Evolutionary conservation across 2,888 invertebrate species (phyloP).

Genomic region (Noctuana brunneofusca): DNA sequence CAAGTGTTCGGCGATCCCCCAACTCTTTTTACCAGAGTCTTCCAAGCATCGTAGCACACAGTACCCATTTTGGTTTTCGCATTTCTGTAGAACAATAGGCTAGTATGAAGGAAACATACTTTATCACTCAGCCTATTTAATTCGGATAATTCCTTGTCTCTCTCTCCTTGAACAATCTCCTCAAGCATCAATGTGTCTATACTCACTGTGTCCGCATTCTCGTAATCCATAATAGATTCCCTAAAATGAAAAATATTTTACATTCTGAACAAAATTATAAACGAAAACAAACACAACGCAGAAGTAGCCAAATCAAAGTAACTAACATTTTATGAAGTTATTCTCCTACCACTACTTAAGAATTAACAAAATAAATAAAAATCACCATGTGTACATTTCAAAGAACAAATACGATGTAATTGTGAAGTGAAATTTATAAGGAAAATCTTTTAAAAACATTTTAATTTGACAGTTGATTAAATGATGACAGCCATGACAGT

Average conservation of each 20-base stretch:
- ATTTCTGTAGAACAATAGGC: conserved; percentile 70
- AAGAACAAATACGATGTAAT: neutral
- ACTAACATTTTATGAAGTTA: neutral
- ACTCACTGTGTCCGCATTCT: conserved; percentile 66
- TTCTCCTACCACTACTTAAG: neutral
- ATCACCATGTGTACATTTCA: neutral
- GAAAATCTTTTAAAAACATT: conserved; percentile 16
- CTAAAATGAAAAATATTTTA: conserved; percentile 50
- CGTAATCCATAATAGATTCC: conserved; percentile 56
- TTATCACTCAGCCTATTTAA: conserved; percentile 65
- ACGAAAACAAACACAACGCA: neutral
- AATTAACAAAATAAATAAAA: conserved; percentile 2
- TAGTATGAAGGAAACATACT: conserved; percentile 67
- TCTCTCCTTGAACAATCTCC: conserved; percentile 61
- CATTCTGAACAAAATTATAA: neutral
- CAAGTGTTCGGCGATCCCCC: conserved; percentile 71
- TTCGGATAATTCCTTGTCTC: conserved; percentile 62
- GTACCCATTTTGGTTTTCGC: conserved; percentile 63
- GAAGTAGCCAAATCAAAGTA: no score
- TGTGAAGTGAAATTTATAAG: neutral
- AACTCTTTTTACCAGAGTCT: conserved; percentile 62
- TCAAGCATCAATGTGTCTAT: conserved; percentile 68
- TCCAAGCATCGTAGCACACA: conserved; percentile 71
- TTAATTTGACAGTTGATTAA: neutral
- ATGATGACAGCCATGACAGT: no score